Evolutionary conservation across 2,797 vertebrate species (phyloP).

Genomic region (Acrocephalus scirpaceus): DNA sequence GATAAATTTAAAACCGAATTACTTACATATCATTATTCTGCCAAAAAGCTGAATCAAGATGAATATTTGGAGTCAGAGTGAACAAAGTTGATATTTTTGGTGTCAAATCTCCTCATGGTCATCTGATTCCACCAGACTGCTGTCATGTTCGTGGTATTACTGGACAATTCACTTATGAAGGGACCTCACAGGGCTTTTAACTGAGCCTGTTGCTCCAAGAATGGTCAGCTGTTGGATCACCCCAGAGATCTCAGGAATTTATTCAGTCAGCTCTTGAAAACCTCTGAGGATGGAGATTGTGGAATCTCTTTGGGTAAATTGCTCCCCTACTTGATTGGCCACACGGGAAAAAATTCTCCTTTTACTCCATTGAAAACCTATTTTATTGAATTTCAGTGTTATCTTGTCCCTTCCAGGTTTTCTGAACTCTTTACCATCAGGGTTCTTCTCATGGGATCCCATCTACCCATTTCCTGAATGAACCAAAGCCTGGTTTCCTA

Average conservation of each 20-base stretch:
- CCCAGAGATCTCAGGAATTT: neutral
- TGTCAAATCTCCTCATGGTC: neutral
- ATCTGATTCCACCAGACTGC: neutral
- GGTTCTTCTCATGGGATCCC: neutral
- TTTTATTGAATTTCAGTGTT: neutral
- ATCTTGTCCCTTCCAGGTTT: neutral
- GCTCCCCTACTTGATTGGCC: neutral
- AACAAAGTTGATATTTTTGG: neutral
- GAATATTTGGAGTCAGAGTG: neutral
- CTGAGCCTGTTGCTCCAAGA: neutral
- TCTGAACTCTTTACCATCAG: neutral
- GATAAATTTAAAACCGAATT: neutral
- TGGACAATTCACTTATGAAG: neutral
- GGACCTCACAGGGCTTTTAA: neutral
- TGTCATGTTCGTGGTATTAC: neutral
- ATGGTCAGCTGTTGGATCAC: neutral
- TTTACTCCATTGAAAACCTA: neutral
- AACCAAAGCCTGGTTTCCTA: neutral
- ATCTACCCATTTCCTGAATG: neutral
- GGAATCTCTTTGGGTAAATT: neutral
- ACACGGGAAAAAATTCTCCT: neutral
- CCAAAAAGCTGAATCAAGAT: neutral
- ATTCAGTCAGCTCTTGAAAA: neutral
- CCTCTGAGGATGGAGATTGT: neutral
- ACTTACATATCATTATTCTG: neutral